Evolutionary conservation across 2,888 invertebrate species (phyloP), one percentile per base, ranked within the genome.

Genomic region (Stegophylla sp.): DNA sequence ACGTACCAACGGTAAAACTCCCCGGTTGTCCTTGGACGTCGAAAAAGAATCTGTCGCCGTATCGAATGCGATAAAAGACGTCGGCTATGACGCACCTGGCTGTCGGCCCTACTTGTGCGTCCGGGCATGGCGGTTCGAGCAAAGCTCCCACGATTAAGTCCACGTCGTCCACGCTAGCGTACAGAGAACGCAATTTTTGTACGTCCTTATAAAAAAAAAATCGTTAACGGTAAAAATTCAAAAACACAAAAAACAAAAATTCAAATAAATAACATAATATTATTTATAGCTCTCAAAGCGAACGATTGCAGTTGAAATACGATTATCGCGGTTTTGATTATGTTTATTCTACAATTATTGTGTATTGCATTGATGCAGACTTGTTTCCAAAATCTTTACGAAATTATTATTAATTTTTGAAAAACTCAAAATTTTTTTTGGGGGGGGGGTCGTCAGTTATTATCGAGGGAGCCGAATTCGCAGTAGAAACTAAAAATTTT

Each of bases 141-240:
- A 97, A 94, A 69, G 96, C 97, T 72, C 95, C 97, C 23, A 95
- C 94, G 94, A 96, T 96, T 76, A 97, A 89, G 88, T 97, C 97
- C 66, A 97, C 94, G 86, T 97, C 97, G 77, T 93, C 91, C 0
- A 91, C 91, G 56, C 89, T 89, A 82, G 90, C 90, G 86, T 94
- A 94, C 0, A 93, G 85, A 0, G 12, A 26, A 26, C 43, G 10
- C 10, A 73, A 17, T 45, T 59, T 23, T 15, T 3, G 20, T 1
- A 45, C 15, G 13, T 73, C 61, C 73, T 73, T n/a, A n/a, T n/a
- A n/a, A n/a, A n/a, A n/a, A n/a, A n/a, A n/a, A n/a, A n/a, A 20
- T 15, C 43, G 13, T 43, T 23, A 43, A 23, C 20, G 1, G n/a
- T 20, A 20, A 23, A 56, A 56, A 20, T 56, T 5, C 23, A 20